Conservation (phyloP, 2,888 invertebrate genomes). For the Drosophila multiciliata region DNA sequence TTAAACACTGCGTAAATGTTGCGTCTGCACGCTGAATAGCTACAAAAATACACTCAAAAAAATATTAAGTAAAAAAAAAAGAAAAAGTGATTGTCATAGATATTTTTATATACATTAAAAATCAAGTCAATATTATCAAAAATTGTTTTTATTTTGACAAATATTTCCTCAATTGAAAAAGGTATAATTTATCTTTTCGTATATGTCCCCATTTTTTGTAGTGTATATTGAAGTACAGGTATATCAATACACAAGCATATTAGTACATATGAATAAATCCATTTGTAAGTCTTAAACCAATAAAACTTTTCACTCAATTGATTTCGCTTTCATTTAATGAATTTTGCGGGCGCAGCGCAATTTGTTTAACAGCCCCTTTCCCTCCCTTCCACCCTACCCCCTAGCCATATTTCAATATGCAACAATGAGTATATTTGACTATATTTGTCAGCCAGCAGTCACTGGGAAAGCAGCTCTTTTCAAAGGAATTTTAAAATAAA, state of each 20-base stretch:
- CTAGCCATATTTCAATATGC: slow-evolving; percentile 9
- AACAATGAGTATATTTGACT: slow-evolving; percentile 13
- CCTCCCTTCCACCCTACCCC: too few relatives aligned
- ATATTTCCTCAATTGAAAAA: not conserved
- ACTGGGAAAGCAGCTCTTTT: not conserved
- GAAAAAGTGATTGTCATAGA: not conserved
- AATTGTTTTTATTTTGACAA: not conserved
- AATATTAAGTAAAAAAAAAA: not conserved
- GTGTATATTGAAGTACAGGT: not conserved
- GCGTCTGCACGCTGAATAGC: slow-evolving; percentile 24
- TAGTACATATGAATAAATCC: slow-evolving; percentile 13
- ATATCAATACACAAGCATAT: slow-evolving; percentile 10
- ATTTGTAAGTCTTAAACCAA: slow-evolving; percentile 20
- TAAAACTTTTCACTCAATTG: slow-evolving; percentile 65
- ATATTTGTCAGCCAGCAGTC: slow-evolving; percentile 15
- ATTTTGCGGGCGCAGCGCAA: slow-evolving; percentile 53
- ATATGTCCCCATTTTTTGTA: not conserved
- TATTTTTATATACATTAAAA: not conserved
- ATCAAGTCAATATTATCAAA: not conserved
- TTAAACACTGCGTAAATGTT: slow-evolving; percentile 64
- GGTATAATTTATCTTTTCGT: too few relatives aligned
- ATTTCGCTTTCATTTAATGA: slow-evolving; percentile 72
- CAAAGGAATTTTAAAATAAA: not conserved
- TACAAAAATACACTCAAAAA: not conserved
- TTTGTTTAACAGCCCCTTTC: slow-evolving; percentile 15